Percentiles rank a stretch among this genome's conserved stretches.
Conservation (phyloP, 92 coral and sea anemone genomes). For the Chrysogorgia sp. region DNA sequence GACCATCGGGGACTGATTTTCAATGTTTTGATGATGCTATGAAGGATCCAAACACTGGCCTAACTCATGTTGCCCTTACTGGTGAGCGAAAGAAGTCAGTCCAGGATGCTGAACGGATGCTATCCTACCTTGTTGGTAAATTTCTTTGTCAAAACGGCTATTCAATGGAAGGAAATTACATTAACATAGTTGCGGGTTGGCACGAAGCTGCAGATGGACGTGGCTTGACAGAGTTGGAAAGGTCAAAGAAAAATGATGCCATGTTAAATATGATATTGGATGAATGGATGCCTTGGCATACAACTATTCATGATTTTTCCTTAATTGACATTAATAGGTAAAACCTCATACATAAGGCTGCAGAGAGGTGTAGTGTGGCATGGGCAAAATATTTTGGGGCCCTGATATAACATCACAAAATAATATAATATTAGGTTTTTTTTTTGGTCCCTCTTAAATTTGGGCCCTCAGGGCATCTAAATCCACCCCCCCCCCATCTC, state of each 20-base stretch:
- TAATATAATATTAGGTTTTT: too few relatives aligned
- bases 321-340: conserved; percentile 73
- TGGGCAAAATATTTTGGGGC: background rate
- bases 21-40: conserved; percentile 32
- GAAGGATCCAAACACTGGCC: conserved; percentile 40
- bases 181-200: conserved; percentile 71
- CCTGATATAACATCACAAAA: too few relatives aligned
- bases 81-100: conserved; percentile 36
- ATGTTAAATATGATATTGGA: conserved; percentile 76
- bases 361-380: background rate
- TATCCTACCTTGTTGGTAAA: conserved; percentile 45
- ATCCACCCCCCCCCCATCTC: too few relatives aligned
- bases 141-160: conserved; percentile 51
- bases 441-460: too few relatives aligned
- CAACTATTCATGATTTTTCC: conserved; percentile 55
- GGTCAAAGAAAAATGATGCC: conserved; percentile 64
- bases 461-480: too few relatives aligned
- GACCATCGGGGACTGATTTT: conserved; percentile 18
- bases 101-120: conserved; percentile 19
- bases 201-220: conserved; percentile 79
- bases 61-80: conserved; percentile 46
- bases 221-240: conserved; percentile 58
- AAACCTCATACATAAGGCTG: background rate
- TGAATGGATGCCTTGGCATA: conserved; percentile 82
- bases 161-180: conserved; percentile 48